phyloP scores from a whole-genome alignment of 1,140 invertebrate genomes.

The Berghia stephanieae region DNA sequence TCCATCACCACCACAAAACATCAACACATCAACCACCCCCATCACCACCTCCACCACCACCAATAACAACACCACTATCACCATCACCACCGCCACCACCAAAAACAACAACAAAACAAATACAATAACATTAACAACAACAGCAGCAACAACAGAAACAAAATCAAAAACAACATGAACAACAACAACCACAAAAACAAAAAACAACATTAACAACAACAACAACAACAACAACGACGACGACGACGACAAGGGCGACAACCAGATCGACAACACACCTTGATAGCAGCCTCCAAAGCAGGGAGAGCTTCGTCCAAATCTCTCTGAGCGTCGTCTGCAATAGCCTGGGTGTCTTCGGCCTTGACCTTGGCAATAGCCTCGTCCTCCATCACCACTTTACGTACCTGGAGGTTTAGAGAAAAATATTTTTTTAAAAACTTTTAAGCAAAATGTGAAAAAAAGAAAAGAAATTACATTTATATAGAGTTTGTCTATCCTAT shows the following conservation, averaged over 20 bases:
- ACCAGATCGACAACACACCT: slow-evolving; percentile 39
- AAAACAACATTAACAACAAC: no score
- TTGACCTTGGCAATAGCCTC: slow-evolving; percentile 67
- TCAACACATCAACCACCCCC: no score
- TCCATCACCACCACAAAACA: no score
- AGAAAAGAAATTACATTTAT: background rate
- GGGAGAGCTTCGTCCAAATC: slow-evolving; percentile 86
- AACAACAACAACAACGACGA: slow-evolving; percentile 3
- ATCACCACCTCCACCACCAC: no score
- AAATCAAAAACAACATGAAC: no score
- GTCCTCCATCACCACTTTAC: slow-evolving; percentile 66
- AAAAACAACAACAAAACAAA: no score
- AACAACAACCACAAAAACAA: no score
- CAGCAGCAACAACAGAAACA: no score
- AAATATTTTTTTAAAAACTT: background rate
- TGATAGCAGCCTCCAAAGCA: slow-evolving; percentile 82
- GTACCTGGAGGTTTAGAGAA: slow-evolving; percentile 49
- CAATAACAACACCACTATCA: no score
- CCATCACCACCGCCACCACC: no score
- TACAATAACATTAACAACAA: no score
- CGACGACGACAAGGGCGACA: background rate
- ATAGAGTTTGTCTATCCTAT: background rate
- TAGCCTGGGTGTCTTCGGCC: slow-evolving; percentile 67
- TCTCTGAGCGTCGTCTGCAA: slow-evolving; percentile 67
- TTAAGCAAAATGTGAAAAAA: background rate